Base-by-base conservation (phyloP, 2,888 invertebrate genomes). In the Seira sanloemensis region DNA sequence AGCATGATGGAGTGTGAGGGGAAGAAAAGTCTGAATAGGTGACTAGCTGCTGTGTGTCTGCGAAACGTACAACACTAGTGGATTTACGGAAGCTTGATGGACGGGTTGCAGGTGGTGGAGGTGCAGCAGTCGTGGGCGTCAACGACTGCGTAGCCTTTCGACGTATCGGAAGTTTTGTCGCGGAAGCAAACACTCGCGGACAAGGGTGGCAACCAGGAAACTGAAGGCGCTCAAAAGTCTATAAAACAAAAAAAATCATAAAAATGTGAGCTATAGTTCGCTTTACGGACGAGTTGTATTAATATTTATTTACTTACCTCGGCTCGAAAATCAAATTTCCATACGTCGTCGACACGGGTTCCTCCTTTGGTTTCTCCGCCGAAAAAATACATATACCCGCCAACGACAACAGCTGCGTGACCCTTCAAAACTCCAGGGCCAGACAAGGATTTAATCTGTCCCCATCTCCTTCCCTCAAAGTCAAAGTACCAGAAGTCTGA, bases 401-500 rank as follows among this genome's bases (percentile, higher is more conserved):
- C 68, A 9, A 86, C 85, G n/a, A 78, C 80, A 12, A 71, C 25
- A n/a, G 94, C 95, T 65, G 95, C 94, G 91, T 96, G 96, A 2
- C 96, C 95, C 90, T 94, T 94, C 86, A 96, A 93, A 5, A 95
- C 93, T 73, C 94, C 94, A 0, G 96, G 96, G 24, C 93, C 93
- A 83, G 93, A 92, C 90, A 94, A 93, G 50, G 92, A 92, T 87
- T 94, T 94, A 78, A 95, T 92, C 85, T 91, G 91, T 75, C 91
- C 92, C 96, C 96, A 96, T 77, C 92, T 93, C 86, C 89, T 84
- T 1, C 84, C 81, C 58, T 86, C 92, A 86, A 95, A 94, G 91
- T 95, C 95, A 93, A 95, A 96, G 90, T 93, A 93, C 96, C 96
- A 96, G 85, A 96, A 94, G 91, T 96, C 96, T 80, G 92, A 92